A percentile compares a stretch with the other conserved stretches of the same genome.
Conservation (phyloP, 2,113 vertebrate species). For the Gopherus flavomarginatus region DNA sequence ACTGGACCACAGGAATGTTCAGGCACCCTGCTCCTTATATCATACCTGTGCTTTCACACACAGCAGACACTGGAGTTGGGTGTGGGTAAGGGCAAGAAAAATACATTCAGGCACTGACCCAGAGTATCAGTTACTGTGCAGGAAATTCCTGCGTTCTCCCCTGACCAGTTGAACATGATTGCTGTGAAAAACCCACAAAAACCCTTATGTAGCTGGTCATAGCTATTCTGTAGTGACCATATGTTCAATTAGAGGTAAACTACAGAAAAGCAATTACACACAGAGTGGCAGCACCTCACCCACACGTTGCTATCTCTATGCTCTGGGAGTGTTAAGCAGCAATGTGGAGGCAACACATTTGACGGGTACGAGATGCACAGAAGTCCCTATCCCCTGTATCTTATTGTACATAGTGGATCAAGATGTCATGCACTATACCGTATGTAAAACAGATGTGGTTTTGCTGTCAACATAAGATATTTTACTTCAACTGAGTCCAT, state of each 20-base stretch:
- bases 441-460: not conserved
- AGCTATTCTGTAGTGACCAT: not conserved
- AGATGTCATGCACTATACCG: not conserved
- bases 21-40: not conserved
- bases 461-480: not conserved
- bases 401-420: rapidly evolving
- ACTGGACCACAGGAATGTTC: not conserved
- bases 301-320: not conserved
- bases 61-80: not conserved
- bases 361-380: not conserved
- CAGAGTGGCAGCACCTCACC: slow-evolving; percentile 1
- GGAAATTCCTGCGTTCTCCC: not conserved
- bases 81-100: not conserved
- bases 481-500: not conserved
- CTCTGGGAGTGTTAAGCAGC: slow-evolving; percentile 13
- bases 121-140: not conserved
- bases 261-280: slow-evolving; percentile 44
- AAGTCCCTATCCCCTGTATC: not conserved
- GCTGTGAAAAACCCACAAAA: not conserved
- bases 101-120: rapidly evolving
- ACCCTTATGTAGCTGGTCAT: not conserved
- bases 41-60: not conserved
- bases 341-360: not conserved
- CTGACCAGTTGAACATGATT: not conserved
- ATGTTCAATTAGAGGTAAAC: slow-evolving; percentile 6